Evolutionary conservation across 2,113 vertebrate species (phyloP).

Genomic region (Vimba vimba): DNA sequence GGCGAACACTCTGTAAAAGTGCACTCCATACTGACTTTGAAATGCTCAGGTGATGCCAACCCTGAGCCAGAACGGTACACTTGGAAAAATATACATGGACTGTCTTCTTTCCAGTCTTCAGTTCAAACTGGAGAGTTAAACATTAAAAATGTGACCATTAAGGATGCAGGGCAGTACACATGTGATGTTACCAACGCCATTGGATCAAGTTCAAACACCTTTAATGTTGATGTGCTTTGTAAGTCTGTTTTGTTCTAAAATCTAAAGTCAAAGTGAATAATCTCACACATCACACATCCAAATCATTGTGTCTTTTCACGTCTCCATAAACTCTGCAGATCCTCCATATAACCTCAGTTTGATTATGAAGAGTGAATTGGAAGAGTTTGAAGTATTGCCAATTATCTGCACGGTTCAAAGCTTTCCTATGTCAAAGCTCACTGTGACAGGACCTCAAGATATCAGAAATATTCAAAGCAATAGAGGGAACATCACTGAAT

Average conservation of each 20-base stretch:
- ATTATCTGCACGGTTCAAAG: constrained; percentile 64
- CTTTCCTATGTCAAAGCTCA: constrained; percentile 7
- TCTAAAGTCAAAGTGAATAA: neutral
- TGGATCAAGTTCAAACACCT: neutral
- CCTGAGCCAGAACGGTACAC: neutral
- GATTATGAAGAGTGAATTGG: constrained; percentile 46
- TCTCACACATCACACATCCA: neutral
- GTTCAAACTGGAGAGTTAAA: rapidly evolving
- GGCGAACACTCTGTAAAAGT: neutral
- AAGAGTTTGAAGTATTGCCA: constrained; percentile 33
- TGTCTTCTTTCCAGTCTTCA: neutral
- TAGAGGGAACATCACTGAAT: rapidly evolving
- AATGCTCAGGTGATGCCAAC: constrained; percentile 56
- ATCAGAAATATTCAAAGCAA: neutral
- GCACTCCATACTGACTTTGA: rapidly evolving
- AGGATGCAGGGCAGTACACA: constrained; percentile 60
- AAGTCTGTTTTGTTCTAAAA: constrained; percentile 57
- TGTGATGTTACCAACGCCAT: constrained; percentile 59
- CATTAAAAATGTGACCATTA: neutral
- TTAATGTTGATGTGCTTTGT: constrained; percentile 61
- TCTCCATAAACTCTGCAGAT: constrained; percentile 60
- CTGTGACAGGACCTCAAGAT: neutral
- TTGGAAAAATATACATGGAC: constrained; percentile 51
- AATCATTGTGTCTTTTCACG: neutral
- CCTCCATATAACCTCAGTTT: constrained; percentile 56